phyloP scores from a whole-genome alignment of 1,140 invertebrate genomes.

The Penaeus indicus region DNA sequence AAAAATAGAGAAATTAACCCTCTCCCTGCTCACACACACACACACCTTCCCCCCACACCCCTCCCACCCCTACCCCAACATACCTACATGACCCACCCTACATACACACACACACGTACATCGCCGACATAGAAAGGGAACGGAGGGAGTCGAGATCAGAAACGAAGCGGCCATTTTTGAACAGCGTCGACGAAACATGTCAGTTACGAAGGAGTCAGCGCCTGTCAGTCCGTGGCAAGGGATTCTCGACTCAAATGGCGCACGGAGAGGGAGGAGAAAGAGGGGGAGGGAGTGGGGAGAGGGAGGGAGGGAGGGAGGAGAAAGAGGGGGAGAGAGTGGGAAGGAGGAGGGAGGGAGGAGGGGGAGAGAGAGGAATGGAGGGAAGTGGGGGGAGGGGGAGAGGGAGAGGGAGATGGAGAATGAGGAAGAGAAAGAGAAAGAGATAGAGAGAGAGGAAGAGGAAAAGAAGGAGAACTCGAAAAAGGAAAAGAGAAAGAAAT shows the following conservation, averaged over 20 bases:
- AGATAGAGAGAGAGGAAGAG: too few relatives aligned
- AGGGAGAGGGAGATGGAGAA: not conserved
- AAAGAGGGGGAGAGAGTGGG: not conserved
- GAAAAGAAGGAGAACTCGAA: not conserved
- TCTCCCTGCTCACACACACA: not conserved
- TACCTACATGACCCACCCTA: too few relatives aligned
- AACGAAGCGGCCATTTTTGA: too few relatives aligned
- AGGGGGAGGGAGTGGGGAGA: not conserved
- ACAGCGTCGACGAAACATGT: too few relatives aligned
- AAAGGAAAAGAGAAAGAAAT: too few relatives aligned
- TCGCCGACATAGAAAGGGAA: too few relatives aligned
- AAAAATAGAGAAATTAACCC: not conserved
- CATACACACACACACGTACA: too few relatives aligned
- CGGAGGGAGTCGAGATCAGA: too few relatives aligned
- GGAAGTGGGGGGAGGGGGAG: not conserved
- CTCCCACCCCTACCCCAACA: too few relatives aligned
- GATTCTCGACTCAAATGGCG: not conserved
- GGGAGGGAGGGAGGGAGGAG: too few relatives aligned
- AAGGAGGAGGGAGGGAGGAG: not conserved
- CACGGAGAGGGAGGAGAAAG: not conserved
- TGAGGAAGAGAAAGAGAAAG: too few relatives aligned
- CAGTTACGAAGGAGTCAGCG: not conserved
- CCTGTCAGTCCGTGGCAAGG: not conserved
- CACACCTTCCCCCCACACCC: too few relatives aligned
- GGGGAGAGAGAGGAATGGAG: not conserved